phyloP scores from a whole-genome alignment of 2,888 invertebrate genomes.

The Eupithecia dodoneata region DNA sequence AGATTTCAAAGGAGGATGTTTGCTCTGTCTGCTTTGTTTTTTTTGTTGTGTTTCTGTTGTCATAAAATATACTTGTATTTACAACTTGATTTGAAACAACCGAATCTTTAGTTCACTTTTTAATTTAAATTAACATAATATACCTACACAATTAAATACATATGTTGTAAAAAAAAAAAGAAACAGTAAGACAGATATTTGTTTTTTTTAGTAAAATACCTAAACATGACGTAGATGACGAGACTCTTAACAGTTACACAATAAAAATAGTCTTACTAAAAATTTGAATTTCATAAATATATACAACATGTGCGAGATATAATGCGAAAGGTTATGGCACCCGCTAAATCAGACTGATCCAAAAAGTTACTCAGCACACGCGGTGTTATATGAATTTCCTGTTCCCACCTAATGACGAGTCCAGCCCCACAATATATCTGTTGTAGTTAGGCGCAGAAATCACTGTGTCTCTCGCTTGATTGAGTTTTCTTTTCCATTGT shows the following conservation, averaged over 20 bases:
- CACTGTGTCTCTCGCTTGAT: constrained; percentile 79
- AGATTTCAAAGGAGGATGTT: constrained; percentile 9
- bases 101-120: background rate
- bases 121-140: background rate
- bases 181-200: background rate
- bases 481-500: constrained; percentile 82
- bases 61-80: background rate
- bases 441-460: constrained; percentile 81
- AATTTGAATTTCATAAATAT: background rate
- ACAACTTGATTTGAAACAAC: background rate
- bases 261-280: background rate
- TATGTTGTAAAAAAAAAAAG: no score
- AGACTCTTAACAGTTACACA: background rate
- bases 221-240: no score
- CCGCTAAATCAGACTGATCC: constrained; percentile 69
- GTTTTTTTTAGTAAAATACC: background rate
- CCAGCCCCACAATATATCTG: constrained; percentile 75
- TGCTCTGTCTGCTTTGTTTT: background rate
- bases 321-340: constrained; percentile 51
- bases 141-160: no score
- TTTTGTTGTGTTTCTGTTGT: background rate
- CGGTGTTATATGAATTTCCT: constrained; percentile 63
- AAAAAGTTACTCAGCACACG: constrained; percentile 61
- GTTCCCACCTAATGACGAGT: constrained; percentile 74
- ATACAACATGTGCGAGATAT: background rate